Base-by-base conservation (phyloP, 53 echinoderm and acorn worm species). In the Echinarachnius parma region DNA sequence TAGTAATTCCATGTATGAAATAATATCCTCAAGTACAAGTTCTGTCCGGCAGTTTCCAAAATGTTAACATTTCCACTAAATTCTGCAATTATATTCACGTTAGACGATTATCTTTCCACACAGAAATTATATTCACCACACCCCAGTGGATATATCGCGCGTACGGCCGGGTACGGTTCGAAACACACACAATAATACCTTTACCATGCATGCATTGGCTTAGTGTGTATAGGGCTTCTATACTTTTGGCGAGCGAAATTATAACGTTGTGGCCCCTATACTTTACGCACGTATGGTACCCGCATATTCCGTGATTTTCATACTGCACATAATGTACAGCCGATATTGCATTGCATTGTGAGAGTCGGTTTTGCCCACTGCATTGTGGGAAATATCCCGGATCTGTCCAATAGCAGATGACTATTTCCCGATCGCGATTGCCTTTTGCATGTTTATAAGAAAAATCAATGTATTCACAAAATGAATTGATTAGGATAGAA, bases 101-200 rank as follows among this genome's bases (percentile, higher is more conserved):
- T 56, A 28, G 5, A 18, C 57, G 37, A 28, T 37, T 53, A 32
- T 56, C 24, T 72, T 45, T 72, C 74, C 57, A 57, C 56, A 53
- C 52, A 72, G 70, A 54, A 72, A 72, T 72, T 10, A 57, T 72
- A 72, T 72, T 56, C 74, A 72, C 74, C 74, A 72, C 74, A 72
- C 74, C 74, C 74, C 74, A 72, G 74, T 50, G 42, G 8, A 42
- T 7, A 9, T 7, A 7, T 7, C 53, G 69, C 53, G 69, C 53
- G 69, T 20, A 52, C 11, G 49, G 42, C 7, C 42, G 42, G 7
- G 14, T 13, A 42, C n/a, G 14, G 42, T 42, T 9, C 42, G 14
- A 42, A 42, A 14, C 42, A 7, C 42, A 42, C 14, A 9, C 42
- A 42, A 14, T 42, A 14, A 7, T 9, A 7, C 7, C 8, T 42